Evolutionary conservation across 2,797 vertebrate genomes (phyloP).

Genomic region (Pipistrellus nathusii): DNA sequence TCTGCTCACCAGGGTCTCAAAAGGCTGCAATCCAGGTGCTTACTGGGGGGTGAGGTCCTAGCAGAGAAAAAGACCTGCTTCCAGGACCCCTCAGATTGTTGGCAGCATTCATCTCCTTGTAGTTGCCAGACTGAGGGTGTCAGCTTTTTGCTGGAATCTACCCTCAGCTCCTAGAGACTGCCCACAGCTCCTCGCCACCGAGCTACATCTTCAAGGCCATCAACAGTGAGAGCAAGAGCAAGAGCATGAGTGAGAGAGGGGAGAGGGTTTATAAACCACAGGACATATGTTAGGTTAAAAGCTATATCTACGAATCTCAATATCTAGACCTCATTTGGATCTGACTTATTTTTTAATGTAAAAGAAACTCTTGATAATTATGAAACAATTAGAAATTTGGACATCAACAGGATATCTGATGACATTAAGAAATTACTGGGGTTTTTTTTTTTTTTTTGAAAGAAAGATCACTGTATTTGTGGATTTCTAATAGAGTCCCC

Average conservation of each 20-base stretch:
- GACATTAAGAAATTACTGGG: neutral
- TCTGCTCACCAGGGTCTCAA: neutral
- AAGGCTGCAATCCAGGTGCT: neutral
- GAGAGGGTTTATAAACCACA: neutral
- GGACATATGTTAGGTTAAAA: neutral
- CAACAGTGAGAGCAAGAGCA: neutral
- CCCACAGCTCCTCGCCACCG: neutral
- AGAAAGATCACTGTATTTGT: neutral
- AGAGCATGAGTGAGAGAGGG: neutral
- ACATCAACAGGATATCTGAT: neutral
- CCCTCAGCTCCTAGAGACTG: neutral
- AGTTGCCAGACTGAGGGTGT: neutral
- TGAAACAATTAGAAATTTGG: neutral
- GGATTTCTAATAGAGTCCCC: neutral
- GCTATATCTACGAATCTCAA: neutral
- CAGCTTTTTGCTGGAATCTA: neutral
- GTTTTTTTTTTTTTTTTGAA: neutral
- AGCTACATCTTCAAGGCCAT: neutral
- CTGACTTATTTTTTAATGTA: neutral
- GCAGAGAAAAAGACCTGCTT: conserved; percentile 22
- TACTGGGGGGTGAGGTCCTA: neutral
- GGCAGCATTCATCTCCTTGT: neutral
- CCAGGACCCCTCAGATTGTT: neutral
- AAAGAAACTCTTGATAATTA: neutral
- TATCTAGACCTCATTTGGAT: neutral